Conservation (phyloP, 1,140 invertebrate species). For the Leptinotarsa undecemlineata region DNA sequence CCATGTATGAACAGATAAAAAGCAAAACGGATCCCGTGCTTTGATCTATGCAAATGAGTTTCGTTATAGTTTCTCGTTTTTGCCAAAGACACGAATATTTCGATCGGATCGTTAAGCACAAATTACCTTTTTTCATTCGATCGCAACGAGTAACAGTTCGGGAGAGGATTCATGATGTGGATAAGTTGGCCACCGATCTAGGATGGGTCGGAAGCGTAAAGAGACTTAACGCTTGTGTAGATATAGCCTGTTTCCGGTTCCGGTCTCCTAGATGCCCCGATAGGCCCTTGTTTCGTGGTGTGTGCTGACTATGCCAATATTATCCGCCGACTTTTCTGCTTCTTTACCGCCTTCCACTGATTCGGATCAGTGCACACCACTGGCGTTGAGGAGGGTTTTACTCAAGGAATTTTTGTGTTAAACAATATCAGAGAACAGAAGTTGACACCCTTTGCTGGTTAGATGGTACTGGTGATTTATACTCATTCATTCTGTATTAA, state of each 20-base stretch:
- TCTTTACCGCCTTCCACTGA: not conserved
- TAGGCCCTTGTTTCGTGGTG: slow-evolving; percentile 36
- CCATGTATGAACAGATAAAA: too few relatives aligned
- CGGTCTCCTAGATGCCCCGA: slow-evolving; percentile 51
- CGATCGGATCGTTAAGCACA: slow-evolving; percentile 28
- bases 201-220: slow-evolving; percentile 40
- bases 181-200: slow-evolving; percentile 43
- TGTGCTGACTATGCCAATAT: slow-evolving; percentile 13
- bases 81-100: slow-evolving; percentile 22
- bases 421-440: too few relatives aligned
- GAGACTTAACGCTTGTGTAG: slow-evolving; percentile 51
- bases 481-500: too few relatives aligned
- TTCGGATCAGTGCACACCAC: slow-evolving; percentile 17
- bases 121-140: slow-evolving; percentile 29
- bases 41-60: slow-evolving; percentile 15
- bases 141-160: slow-evolving; percentile 23
- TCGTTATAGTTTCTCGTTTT: slow-evolving; percentile 15
- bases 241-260: slow-evolving; percentile 49
- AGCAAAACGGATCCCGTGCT: too few relatives aligned
- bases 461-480: too few relatives aligned
- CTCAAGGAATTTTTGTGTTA: too few relatives aligned
- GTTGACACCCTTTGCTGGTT: too few relatives aligned
- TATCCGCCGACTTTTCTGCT: slow-evolving; percentile 9
- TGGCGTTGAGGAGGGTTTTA: slow-evolving; percentile 2
- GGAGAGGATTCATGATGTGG: slow-evolving; percentile 32